phyloP scores from a whole-genome alignment of 2,113 vertebrate genomes.

The Azemiops feae region DNA sequence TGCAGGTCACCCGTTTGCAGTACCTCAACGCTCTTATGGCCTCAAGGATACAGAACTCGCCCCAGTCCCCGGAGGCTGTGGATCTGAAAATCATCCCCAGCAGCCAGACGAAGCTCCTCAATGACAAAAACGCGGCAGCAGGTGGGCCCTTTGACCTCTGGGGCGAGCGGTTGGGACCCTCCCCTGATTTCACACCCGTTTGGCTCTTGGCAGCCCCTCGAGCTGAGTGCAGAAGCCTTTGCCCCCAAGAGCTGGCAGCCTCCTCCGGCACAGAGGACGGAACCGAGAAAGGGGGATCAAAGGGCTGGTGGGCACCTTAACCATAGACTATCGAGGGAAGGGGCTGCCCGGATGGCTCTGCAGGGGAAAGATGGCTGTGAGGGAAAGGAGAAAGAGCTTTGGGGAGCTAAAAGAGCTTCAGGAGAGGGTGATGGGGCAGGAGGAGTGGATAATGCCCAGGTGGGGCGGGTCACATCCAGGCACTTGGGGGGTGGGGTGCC shows the following conservation, averaged over 20 bases:
- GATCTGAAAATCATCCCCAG: constrained; percentile 81
- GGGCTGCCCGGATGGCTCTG: background rate
- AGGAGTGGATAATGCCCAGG: too few species aligned
- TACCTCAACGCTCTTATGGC: constrained; percentile 87
- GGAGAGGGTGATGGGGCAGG: background rate
- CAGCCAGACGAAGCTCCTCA: constrained; percentile 85
- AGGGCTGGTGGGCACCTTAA: background rate
- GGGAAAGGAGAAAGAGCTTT: background rate
- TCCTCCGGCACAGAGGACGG: background rate
- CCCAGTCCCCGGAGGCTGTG: constrained; percentile 74
- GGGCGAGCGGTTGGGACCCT: background rate
- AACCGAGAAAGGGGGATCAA: background rate
- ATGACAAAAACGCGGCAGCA: constrained; percentile 70
- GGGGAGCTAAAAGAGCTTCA: background rate
- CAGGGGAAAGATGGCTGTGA: background rate
- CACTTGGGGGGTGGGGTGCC: background rate
- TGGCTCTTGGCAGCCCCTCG: background rate
- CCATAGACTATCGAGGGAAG: background rate
- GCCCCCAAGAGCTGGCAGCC: background rate
- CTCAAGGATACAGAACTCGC: constrained; percentile 69
- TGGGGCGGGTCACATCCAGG: background rate
- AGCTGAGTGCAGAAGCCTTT: background rate
- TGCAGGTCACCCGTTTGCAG: constrained; percentile 84
- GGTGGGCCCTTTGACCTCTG: constrained; percentile 46
- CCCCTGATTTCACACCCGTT: background rate